phyloP scores from a whole-genome alignment of 2,113 vertebrate species.

The Melanerpes formicivorus region DNA sequence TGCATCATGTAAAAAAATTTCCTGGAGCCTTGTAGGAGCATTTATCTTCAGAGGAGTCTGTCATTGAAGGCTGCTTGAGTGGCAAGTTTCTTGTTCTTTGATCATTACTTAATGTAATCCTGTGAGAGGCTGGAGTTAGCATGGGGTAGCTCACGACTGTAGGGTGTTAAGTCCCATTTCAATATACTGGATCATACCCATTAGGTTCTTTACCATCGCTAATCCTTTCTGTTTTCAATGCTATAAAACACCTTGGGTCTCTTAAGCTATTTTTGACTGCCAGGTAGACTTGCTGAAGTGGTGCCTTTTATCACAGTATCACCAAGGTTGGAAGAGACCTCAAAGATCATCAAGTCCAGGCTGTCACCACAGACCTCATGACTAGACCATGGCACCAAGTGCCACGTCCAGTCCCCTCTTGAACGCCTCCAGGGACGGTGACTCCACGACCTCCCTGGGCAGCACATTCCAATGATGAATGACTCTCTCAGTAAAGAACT shows the following conservation, averaged over 20 bases:
- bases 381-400: too few species aligned
- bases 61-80: slow-evolving; percentile 27
- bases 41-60: slow-evolving; percentile 41
- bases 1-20: slow-evolving; percentile 5
- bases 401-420: too few species aligned
- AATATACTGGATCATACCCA: neutral
- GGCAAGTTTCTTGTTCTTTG: slow-evolving; percentile 67
- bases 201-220: slow-evolving; percentile 10
- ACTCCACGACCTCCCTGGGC: too few species aligned
- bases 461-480: too few species aligned
- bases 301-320: neutral
- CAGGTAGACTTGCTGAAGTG: neutral
- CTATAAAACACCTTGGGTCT: neutral
- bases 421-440: too few species aligned
- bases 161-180: slow-evolving; percentile 25
- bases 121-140: slow-evolving; percentile 3
- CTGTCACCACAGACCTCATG: too few species aligned
- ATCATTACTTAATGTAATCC: slow-evolving; percentile 63
- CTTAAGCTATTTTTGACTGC: neutral
- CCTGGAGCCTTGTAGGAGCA: neutral
- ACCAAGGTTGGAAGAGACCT: too few species aligned
- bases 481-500: neutral
- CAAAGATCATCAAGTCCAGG: too few species aligned
- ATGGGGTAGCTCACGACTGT: neutral
- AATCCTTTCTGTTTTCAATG: neutral